These are phyloP conservation scores for Leptinotarsa texana DNA, from an alignment of 1,140 invertebrate genomes.

Conservation along the genomic window DNA sequence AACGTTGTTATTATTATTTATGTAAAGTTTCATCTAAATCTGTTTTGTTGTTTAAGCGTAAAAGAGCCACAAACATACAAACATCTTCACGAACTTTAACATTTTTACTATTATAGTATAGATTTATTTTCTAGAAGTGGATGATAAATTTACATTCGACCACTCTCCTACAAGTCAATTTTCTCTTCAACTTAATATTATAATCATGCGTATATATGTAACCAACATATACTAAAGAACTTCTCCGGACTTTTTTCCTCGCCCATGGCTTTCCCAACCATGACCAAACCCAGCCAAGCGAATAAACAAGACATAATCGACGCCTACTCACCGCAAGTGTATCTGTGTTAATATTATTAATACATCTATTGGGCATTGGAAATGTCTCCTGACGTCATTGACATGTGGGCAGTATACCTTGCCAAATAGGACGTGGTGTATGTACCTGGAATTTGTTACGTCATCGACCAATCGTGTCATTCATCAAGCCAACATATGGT, in stretches of 20 bases:
- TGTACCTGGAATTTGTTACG: conserved; percentile 1
- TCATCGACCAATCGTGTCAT: not conserved
- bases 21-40: no score
- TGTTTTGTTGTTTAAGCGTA: no score
- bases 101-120: no score
- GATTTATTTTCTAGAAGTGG: no score
- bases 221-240: no score
- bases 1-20: no score
- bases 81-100: no score
- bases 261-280: not conserved
- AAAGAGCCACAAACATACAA: no score
- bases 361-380: conserved; percentile 5
- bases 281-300: conserved; percentile 1
- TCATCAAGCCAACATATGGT: not conserved
- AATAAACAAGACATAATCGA: conserved; percentile 13
- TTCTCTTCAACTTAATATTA: no score
- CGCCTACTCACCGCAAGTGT: conserved; percentile 5
- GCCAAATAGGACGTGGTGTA: not conserved
- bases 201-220: no score
- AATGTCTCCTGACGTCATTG: conserved; percentile 7
- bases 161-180: no score
- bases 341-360: conserved; percentile 9
- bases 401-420: not conserved
- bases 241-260: not conserved
- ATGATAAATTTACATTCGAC: no score